Evolutionary conservation across 1,140 invertebrate genomes (phyloP).

Genomic region (Metopolophium dirhodum): DNA sequence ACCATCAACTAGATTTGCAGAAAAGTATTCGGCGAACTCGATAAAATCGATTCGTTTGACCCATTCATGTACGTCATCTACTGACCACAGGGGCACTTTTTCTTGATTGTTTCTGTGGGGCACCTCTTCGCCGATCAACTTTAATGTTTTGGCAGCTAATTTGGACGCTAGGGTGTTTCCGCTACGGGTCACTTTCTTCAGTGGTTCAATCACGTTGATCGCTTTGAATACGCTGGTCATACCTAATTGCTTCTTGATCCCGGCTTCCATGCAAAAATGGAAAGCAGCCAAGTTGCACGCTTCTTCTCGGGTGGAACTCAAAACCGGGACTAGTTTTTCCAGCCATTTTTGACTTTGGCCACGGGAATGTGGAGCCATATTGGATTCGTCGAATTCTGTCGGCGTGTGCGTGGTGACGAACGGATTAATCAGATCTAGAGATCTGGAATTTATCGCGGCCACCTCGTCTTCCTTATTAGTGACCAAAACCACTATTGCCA

Average conservation of each 20-base stretch:
- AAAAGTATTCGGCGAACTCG: slow-evolving; percentile 82
- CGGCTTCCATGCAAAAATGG: slow-evolving; percentile 99
- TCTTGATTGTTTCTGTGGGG: slow-evolving; percentile 97
- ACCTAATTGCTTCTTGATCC: slow-evolving; percentile 95
- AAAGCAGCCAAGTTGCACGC: slow-evolving; percentile 96
- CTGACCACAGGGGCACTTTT: slow-evolving; percentile 92
- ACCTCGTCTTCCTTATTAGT: slow-evolving; percentile 99
- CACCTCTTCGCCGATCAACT: slow-evolving; percentile 94
- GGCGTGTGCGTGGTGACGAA: slow-evolving; percentile 95
- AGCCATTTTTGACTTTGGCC: slow-evolving; percentile 97
- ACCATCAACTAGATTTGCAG: slow-evolving; percentile 94
- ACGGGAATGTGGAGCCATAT: slow-evolving; percentile 84
- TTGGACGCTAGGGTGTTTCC: slow-evolving; percentile 97
- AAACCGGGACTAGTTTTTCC: slow-evolving; percentile 88
- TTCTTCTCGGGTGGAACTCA: slow-evolving; percentile 94
- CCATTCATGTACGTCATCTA: slow-evolving; percentile 96
- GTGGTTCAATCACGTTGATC: slow-evolving; percentile 92
- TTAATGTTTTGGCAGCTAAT: slow-evolving; percentile 93
- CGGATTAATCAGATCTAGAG: slow-evolving; percentile 93
- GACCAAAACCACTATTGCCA: slow-evolving; percentile 95
- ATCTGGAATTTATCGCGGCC: slow-evolving; percentile 92
- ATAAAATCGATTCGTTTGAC: slow-evolving; percentile 95
- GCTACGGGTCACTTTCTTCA: slow-evolving; percentile 96
- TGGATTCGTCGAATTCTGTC: slow-evolving; percentile 91
- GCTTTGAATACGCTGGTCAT: slow-evolving; percentile 93